phyloP scores from a whole-genome alignment of 2,888 invertebrate species.

The Chrysolina haemoptera region DNA sequence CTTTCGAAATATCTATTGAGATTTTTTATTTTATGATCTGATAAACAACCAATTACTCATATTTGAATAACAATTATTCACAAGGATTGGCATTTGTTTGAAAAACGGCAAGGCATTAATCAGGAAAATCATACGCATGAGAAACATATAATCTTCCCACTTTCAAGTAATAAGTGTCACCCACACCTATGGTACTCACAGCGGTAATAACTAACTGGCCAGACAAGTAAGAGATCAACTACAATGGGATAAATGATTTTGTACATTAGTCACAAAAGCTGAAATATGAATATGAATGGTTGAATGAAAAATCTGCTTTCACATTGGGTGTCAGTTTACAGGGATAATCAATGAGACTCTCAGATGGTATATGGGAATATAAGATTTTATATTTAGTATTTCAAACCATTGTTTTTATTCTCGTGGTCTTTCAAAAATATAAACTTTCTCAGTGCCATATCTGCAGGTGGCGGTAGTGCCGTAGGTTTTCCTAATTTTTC shows the following conservation, averaged over 20 bases:
- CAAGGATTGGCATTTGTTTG: background rate
- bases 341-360: background rate
- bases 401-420: too few species aligned
- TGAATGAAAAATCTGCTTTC: background rate
- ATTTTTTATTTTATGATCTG: background rate
- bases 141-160: background rate
- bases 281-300: background rate
- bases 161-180: background rate
- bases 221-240: background rate
- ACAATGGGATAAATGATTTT: background rate
- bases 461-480: too few species aligned
- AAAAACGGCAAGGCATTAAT: background rate
- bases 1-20: background rate
- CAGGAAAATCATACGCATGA: background rate
- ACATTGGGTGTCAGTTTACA: background rate
- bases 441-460: too few species aligned
- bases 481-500: too few species aligned
- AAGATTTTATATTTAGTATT: too few species aligned
- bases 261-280: constrained; percentile 2
- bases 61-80: background rate
- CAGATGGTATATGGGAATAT: background rate
- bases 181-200: background rate
- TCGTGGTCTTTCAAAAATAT: too few species aligned
- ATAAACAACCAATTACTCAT: background rate
- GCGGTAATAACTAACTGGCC: background rate